Conservation (phyloP, 2,888 invertebrate species). For the Lepidochrysops patricia region DNA sequence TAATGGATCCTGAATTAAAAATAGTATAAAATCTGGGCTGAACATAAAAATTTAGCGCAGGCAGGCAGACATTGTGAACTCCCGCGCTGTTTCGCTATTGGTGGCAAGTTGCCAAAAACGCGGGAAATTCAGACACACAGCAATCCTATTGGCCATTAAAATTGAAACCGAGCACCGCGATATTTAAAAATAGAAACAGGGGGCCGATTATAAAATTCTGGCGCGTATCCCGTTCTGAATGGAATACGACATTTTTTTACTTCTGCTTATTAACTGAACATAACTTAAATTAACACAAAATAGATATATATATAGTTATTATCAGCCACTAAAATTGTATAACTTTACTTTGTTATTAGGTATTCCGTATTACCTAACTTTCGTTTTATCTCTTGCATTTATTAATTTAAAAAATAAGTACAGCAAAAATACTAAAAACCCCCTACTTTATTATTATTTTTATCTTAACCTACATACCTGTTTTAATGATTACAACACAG, state of each 20-base stretch:
- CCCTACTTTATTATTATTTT: neutral
- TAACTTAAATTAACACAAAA: neutral
- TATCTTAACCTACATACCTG: constrained; percentile 12
- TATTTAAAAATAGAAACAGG: constrained; percentile 69
- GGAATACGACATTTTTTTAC: constrained; percentile 15
- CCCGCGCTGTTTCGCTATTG: constrained; percentile 53
- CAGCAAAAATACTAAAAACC: neutral
- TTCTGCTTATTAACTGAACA: neutral
- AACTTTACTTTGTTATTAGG: no score
- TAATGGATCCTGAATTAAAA: neutral
- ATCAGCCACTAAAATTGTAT: no score
- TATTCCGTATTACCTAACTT: no score
- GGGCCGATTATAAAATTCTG: constrained; percentile 40
- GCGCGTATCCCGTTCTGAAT: constrained; percentile 27
- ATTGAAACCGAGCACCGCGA: constrained; percentile 70
- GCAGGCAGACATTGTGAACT: constrained; percentile 48
- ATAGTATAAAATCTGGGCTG: constrained; percentile 5
- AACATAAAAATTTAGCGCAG: constrained; percentile 29
- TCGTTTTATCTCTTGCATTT: neutral
- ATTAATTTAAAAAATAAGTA: neutral
- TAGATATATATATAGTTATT: no score
- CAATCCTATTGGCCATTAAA: constrained; percentile 50
- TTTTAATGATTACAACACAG: constrained; percentile 16
- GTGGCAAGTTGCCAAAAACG: constrained; percentile 66
- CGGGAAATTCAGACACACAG: constrained; percentile 50